These are phyloP conservation scores for Tanypteryx hageni DNA, from an alignment of 2,888 invertebrate genomes.

Conservation along the genomic window DNA sequence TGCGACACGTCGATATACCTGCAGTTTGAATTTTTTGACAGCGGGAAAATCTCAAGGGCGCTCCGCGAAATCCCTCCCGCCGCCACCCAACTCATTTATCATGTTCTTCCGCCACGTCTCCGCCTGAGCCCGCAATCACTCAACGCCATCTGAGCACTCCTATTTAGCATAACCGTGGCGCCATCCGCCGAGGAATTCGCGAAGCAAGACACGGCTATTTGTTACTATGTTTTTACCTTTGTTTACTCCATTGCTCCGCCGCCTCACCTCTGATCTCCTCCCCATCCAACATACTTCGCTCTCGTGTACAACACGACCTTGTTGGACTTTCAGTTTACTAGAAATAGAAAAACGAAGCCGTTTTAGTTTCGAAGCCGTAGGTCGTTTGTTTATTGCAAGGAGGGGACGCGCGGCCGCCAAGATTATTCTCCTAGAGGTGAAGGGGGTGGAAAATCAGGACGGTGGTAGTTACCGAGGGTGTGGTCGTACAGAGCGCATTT, in stretches of 20 bases:
- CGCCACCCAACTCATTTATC: background rate
- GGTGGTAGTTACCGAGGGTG: conserved; percentile 2
- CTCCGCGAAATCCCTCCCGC: background rate
- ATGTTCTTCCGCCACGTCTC: background rate
- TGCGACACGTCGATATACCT: background rate
- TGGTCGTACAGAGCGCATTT: background rate
- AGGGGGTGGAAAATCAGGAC: background rate
- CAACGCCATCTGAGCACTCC: conserved; percentile 11
- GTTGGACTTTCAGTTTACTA: conserved; percentile 3
- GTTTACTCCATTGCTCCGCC: background rate
- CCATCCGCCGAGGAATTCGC: background rate
- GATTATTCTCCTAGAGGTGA: background rate
- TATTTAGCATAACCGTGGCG: conserved; percentile 21
- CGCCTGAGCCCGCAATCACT: conserved; percentile 4
- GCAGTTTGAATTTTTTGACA: conserved; percentile 13
- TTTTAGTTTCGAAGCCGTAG: background rate
- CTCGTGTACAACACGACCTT: background rate
- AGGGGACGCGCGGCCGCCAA: background rate
- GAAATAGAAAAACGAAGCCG: background rate
- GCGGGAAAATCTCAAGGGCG: conserved; percentile 2
- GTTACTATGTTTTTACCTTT: conserved; percentile 29
- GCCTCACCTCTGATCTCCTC: background rate
- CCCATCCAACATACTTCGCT: background rate
- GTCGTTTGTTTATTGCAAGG: background rate
- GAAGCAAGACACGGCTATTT: background rate